phyloP scores from a whole-genome alignment of 2,888 invertebrate genomes.

The Pammene aurita region DNA sequence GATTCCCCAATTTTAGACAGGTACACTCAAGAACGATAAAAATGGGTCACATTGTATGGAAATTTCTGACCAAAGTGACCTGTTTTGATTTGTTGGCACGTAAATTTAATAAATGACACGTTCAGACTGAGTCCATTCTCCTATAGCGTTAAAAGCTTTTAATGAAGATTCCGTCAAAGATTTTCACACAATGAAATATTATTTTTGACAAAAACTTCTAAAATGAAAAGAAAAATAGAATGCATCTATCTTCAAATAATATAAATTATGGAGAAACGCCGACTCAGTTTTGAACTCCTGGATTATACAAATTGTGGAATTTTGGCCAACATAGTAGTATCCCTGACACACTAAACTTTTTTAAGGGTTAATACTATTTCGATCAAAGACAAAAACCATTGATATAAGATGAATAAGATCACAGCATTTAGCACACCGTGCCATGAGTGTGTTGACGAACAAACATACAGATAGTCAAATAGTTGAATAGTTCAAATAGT shows the following conservation, averaged over 20 bases:
- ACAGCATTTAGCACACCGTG: conserved; percentile 59
- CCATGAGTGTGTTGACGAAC: conserved; percentile 60
- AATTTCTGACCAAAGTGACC: no score
- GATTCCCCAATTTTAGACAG: not conserved
- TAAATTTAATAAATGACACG: no score
- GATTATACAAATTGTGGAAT: not conserved
- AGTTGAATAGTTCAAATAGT: conserved; percentile 75
- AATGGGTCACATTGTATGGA: no score
- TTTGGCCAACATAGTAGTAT: not conserved
- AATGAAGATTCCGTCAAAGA: no score
- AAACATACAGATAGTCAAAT: conserved; percentile 74
- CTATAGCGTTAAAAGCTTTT: no score
- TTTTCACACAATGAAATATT: no score
- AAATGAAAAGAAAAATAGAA: not conserved
- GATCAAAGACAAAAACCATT: conserved; percentile 8
- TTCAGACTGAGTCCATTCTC: no score
- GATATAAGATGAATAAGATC: conserved; percentile 33
- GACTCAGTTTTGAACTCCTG: not conserved
- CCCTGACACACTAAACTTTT: not conserved
- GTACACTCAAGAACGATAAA: no score
- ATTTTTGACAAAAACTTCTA: not conserved
- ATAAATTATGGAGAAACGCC: not conserved
- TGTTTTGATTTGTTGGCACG: no score
- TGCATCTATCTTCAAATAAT: not conserved
- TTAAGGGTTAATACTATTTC: not conserved